A percentile compares a stretch with the other conserved stretches of the same genome.
Evolutionary conservation across 2,797 vertebrate species (phyloP).

Genomic region (Liparis tanakae): DNA sequence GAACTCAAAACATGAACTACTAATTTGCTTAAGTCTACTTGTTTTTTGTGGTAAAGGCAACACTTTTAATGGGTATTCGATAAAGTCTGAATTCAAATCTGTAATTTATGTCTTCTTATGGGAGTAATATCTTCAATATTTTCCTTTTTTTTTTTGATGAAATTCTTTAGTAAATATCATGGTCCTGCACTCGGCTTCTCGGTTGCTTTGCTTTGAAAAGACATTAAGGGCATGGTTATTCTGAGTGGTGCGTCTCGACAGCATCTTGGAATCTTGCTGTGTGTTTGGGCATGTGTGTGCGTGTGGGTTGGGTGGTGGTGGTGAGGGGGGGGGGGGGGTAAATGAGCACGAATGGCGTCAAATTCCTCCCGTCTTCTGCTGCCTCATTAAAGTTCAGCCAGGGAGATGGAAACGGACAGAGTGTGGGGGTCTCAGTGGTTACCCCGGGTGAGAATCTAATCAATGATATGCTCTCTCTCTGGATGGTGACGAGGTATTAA

Average conservation of each 20-base stretch:
- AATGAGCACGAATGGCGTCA: slow-evolving; percentile 68
- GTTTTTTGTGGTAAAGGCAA: background rate
- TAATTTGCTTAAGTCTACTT: background rate
- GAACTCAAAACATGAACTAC: background rate
- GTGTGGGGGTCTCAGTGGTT: slow-evolving; percentile 59
- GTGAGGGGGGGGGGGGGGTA: slow-evolving; percentile 28
- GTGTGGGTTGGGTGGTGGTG: background rate
- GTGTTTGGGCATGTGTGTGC: background rate
- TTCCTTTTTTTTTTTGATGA: slow-evolving; percentile 58
- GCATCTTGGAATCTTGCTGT: slow-evolving; percentile 50
- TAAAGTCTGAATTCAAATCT: slow-evolving; percentile 49
- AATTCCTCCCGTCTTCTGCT: slow-evolving; percentile 52
- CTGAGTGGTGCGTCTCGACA: slow-evolving; percentile 42
- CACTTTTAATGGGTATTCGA: slow-evolving; percentile 27
- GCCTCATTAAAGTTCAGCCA: slow-evolving; percentile 72
- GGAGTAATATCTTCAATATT: slow-evolving; percentile 30
- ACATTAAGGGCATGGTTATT: slow-evolving; percentile 57
- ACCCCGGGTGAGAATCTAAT: slow-evolving; percentile 71
- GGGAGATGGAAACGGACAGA: slow-evolving; percentile 60
- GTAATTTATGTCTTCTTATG: slow-evolving; percentile 27
- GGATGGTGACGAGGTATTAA: slow-evolving; percentile 76
- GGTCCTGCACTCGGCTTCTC: slow-evolving; percentile 35
- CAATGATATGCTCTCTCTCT: slow-evolving; percentile 68
- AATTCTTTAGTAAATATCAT: slow-evolving; percentile 53
- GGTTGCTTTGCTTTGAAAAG: slow-evolving; percentile 57